Evolutionary conservation across 2,113 vertebrate species (phyloP).

Genomic region (Ploceus nigricollis): DNA sequence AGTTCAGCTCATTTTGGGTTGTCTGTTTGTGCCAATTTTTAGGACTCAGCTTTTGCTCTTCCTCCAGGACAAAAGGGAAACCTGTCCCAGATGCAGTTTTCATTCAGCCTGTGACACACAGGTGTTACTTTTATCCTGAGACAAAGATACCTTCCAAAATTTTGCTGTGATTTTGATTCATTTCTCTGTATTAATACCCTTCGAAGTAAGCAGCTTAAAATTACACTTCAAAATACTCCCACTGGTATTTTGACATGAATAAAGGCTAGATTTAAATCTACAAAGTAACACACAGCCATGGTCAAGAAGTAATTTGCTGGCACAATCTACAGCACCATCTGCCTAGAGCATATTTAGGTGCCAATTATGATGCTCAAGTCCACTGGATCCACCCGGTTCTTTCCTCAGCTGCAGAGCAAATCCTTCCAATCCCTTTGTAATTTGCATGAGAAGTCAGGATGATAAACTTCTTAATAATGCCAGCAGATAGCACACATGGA

Average conservation of each 20-base stretch:
- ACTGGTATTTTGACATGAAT: background rate
- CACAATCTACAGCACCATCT: background rate
- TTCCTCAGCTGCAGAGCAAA: background rate
- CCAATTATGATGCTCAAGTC: background rate
- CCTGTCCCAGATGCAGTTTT: background rate
- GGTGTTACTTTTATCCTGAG: background rate
- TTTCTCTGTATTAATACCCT: background rate
- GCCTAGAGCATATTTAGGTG: background rate
- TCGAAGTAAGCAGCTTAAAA: background rate
- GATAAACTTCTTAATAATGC: conserved; percentile 31
- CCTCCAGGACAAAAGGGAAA: background rate
- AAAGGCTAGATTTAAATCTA: background rate
- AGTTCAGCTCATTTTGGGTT: background rate
- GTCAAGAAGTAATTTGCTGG: conserved; percentile 15
- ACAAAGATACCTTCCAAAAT: background rate
- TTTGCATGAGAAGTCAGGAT: background rate
- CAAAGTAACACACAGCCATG: background rate
- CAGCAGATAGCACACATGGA: background rate
- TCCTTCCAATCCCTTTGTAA: background rate
- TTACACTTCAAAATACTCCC: background rate
- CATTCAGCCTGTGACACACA: background rate
- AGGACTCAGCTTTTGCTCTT: background rate
- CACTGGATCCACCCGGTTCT: background rate
- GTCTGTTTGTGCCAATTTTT: background rate
- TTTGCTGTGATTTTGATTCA: background rate